A percentile compares a stretch with the other conserved stretches of the same genome.
phyloP scores from a whole-genome alignment of 1,140 invertebrate species.

The Drosophila parvula region DNA sequence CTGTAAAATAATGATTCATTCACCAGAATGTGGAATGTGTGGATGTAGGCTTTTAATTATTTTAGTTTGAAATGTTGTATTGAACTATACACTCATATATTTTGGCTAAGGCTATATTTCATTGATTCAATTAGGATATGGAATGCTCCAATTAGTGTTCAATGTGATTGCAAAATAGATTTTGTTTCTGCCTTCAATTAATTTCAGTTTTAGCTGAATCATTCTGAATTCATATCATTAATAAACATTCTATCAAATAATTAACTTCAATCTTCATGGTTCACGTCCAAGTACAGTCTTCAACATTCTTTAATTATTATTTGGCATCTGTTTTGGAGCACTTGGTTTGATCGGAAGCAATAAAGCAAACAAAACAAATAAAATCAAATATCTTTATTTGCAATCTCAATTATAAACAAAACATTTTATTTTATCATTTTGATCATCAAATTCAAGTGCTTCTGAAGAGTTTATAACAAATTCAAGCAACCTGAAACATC shows the following conservation, averaged over 20 bases:
- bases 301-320: not conserved
- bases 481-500: not conserved
- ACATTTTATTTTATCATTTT: not conserved
- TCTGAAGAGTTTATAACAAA: not conserved
- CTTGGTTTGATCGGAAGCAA: not conserved
- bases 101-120: not conserved
- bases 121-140: not conserved
- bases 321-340: not conserved
- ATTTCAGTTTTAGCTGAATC: not conserved
- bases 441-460: not conserved
- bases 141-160: not conserved
- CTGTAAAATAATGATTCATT: not conserved
- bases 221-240: not conserved
- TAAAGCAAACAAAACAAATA: not conserved
- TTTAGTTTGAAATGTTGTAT: not conserved
- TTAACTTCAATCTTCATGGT: not conserved
- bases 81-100: not conserved
- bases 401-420: conserved; percentile 16
- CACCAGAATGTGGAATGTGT: not conserved
- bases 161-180: not conserved
- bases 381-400: conserved; percentile 9
- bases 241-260: not conserved
- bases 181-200: conserved; percentile 2
- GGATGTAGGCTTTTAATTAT: not conserved
- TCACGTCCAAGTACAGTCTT: not conserved